A percentile compares a stretch with the other conserved stretches of the same genome.
phyloP scores from a whole-genome alignment of 2,113 vertebrate genomes.

The Dipodomys stephensi region DNA sequence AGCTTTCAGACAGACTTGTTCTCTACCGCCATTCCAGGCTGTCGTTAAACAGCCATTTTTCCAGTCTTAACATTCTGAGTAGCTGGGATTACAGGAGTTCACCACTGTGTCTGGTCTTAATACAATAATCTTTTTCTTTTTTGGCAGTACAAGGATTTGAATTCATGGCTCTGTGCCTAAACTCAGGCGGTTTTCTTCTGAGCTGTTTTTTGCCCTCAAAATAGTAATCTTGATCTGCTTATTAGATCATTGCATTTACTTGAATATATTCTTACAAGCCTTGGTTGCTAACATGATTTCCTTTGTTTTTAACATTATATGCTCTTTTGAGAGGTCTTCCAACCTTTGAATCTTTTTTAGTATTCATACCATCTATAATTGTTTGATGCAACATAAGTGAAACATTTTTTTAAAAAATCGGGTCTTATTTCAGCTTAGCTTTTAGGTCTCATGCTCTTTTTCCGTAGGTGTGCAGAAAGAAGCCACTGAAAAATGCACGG shows the following conservation, averaged over 20 bases:
- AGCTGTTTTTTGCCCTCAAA: not conserved
- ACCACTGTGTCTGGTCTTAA: too few species aligned
- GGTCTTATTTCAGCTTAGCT: not conserved
- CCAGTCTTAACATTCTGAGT: too few species aligned
- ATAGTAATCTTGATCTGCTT: not conserved
- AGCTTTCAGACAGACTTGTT: too few species aligned
- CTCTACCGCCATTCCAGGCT: too few species aligned
- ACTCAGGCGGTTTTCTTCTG: too few species aligned
- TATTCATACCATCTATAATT: not conserved
- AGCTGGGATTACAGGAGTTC: too few species aligned
- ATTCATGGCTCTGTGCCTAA: too few species aligned
- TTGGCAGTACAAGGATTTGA: too few species aligned
- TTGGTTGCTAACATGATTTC: not conserved
- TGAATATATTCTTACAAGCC: not conserved
- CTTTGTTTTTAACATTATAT: slow-evolving; percentile 1
- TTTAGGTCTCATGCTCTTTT: slow-evolving; percentile 25
- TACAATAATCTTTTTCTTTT: too few species aligned
- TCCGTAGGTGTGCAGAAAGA: not conserved
- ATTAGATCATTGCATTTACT: not conserved
- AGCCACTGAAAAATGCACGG: not conserved
- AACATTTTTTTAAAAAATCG: not conserved
- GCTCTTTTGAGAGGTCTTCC: not conserved
- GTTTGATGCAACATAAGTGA: not conserved
- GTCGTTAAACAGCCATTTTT: too few species aligned
- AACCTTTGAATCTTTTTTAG: not conserved